A percentile compares a stretch with the other conserved stretches of the same genome.
Evolutionary conservation across 2,797 vertebrate species (phyloP).

Genomic region (Onychomys leucogaster): DNA sequence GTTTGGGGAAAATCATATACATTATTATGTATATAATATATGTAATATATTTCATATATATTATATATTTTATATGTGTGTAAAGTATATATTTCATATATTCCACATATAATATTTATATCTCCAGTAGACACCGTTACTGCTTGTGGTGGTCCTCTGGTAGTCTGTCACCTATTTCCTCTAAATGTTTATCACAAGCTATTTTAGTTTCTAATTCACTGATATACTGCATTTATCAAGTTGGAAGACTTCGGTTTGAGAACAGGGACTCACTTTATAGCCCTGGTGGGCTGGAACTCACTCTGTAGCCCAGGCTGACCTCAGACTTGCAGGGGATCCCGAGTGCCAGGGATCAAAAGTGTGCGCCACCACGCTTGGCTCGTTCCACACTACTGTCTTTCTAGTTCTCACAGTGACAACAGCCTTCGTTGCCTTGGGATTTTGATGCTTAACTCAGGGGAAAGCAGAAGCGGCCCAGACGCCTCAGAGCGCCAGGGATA

Average conservation of each 20-base stretch:
- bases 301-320: background rate
- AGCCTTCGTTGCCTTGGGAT: conserved; percentile 12
- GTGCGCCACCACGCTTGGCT: background rate
- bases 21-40: no score
- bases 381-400: background rate
- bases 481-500: background rate
- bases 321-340: background rate
- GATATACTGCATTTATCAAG: background rate
- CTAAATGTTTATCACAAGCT: background rate
- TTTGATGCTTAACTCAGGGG: background rate
- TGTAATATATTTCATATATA: no score
- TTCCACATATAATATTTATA: no score
- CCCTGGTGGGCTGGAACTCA: background rate
- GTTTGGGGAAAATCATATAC: background rate
- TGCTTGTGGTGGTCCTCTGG: background rate
- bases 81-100: no score
- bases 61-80: no score
- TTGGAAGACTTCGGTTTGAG: background rate
- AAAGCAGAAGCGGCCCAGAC: background rate
- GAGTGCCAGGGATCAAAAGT: background rate
- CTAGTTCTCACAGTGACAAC: background rate
- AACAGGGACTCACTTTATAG: background rate
- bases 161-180: background rate
- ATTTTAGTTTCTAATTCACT: background rate
- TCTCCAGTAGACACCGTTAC: background rate